phyloP scores from a whole-genome alignment of 2,888 invertebrate species.

The Tipula confusa region DNA sequence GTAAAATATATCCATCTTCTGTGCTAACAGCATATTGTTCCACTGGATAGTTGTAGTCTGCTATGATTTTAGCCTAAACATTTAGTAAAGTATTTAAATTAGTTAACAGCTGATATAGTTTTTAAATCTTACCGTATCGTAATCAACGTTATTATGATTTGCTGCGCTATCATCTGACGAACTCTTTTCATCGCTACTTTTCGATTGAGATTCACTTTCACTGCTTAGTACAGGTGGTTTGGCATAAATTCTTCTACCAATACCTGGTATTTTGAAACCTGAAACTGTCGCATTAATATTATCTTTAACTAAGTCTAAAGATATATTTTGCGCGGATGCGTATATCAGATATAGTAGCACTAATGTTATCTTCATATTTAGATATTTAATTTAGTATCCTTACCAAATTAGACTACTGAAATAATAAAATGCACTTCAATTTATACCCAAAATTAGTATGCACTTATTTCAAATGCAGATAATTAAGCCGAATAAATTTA shows the following conservation, averaged over 20 bases:
- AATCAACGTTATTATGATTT: too few species aligned
- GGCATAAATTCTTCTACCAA: too few species aligned
- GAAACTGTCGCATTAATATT: too few species aligned
- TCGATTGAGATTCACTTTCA: too few species aligned
- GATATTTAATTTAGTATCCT: too few species aligned
- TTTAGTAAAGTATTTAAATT: not conserved
- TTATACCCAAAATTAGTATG: not conserved
- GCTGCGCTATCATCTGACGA: too few species aligned
- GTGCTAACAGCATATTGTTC: not conserved
- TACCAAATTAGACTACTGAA: not conserved
- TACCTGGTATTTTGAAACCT: too few species aligned
- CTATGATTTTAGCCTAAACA: not conserved
- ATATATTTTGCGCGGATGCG: not conserved
- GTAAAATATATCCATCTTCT: not conserved
- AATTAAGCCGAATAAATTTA: not conserved
- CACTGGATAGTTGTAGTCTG: not conserved
- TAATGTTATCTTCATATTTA: not conserved
- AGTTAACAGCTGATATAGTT: not conserved
- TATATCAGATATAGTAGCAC: not conserved
- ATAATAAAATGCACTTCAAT: not conserved
- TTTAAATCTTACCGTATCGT: not conserved
- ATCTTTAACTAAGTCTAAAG: not conserved
- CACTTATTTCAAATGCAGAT: not conserved
- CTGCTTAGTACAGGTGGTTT: too few species aligned
- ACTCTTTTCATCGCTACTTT: too few species aligned